Percentiles rank a stretch among this genome's conserved stretches.
Conservation (phyloP, 2,888 invertebrate genomes). For the Mythimna vitellina region DNA sequence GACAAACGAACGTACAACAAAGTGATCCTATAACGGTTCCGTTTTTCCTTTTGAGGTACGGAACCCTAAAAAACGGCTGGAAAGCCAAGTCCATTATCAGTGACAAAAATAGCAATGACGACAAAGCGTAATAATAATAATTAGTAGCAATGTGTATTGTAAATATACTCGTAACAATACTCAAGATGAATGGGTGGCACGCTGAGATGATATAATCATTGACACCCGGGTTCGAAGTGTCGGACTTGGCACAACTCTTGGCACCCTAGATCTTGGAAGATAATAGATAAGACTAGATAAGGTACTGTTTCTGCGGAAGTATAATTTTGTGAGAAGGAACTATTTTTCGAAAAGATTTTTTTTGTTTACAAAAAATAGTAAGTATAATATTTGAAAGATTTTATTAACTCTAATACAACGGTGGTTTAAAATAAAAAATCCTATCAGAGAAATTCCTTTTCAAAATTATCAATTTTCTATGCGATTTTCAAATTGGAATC, state of each 20-base stretch:
- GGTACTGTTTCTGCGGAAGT: neutral
- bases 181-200: conserved; percentile 20
- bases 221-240: conserved; percentile 4
- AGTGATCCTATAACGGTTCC: too few relatives aligned
- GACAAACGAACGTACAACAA: too few relatives aligned
- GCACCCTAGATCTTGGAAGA: neutral
- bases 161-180: conserved; percentile 11
- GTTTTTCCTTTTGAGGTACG: too few relatives aligned
- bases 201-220: conserved; percentile 33
- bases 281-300: neutral
- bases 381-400: too few relatives aligned
- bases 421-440: too few relatives aligned
- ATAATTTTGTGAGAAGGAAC: neutral
- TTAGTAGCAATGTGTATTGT: conserved; percentile 25
- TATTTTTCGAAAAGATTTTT: too few relatives aligned
- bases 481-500: too few relatives aligned
- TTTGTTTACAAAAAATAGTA: too few relatives aligned
- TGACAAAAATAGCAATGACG: neutral
- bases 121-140: conserved; percentile 1
- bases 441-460: too few relatives aligned
- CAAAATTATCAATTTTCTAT: too few relatives aligned
- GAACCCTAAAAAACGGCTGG: too few relatives aligned
- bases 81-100: neutral
- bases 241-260: conserved; percentile 26
- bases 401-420: too few relatives aligned